Evolutionary conservation across 1,140 invertebrate species (phyloP), one percentile per base, ranked within the genome.

Genomic region (Polypedilum pembai): DNA sequence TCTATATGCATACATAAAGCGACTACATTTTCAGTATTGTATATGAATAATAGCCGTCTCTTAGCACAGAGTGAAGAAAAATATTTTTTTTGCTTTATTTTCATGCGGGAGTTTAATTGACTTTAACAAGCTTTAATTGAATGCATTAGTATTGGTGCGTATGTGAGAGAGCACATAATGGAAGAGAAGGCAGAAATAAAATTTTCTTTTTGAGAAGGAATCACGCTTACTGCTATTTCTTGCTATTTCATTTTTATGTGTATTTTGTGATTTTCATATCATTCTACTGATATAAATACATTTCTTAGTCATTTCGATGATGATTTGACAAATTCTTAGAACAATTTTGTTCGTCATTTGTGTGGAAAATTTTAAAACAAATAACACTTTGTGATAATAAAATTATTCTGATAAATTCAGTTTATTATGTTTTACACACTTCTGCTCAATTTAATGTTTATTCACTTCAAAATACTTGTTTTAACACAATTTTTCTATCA

Each of bases 111-210:
- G 8, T 69, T 69, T 69, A 69, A 69, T 69, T 69, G 65, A 69
- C 20, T 69, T 69, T 69, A 69, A 69, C 65, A 20, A 69, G 65
- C 65, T 69, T 69, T 69, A 69, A 69, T 69, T 69, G 65, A 69
- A 10, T 20, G 65, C 5, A 18, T 8, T 18, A 20, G 65, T 69
- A 18, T 69, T 18, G 20, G 65, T 69, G 7, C 20, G 12, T 56
- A 56, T 15, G n/a, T 45, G 8, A 8, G 41, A 56, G 12, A 56
- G 45, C 24, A 33, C 24, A 56, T n/a, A 12, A 56, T 56, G 45
- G 8, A n/a, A 15, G 12, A 56, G 8, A 45, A 2, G 15, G 15
- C 41, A 3, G 3, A 5, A 33, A 33, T 5, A 45, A 2, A 45
- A 45, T n/a, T 56, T 56, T 56, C 45, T n/a, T 56, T 12, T n/a